phyloP scores from a whole-genome alignment of 2,797 vertebrate species.

The Myotis vivesi region DNA sequence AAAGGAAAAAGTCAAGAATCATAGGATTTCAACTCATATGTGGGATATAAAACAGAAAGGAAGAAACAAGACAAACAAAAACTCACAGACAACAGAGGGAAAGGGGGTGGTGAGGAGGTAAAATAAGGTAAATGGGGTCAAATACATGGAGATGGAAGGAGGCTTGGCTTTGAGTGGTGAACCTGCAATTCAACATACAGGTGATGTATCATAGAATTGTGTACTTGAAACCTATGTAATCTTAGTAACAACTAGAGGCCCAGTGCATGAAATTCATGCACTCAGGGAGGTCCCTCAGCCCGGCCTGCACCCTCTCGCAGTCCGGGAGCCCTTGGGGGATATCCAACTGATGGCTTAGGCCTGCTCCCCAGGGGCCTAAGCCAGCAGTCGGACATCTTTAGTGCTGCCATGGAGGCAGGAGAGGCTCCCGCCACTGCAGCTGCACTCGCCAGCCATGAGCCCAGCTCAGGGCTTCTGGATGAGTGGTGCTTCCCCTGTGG shows the following conservation, averaged over 20 bases:
- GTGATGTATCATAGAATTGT: neutral
- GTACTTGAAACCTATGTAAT: neutral
- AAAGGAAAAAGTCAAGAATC: neutral
- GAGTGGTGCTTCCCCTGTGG: no score
- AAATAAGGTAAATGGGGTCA: neutral
- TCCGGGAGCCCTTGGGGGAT: no score
- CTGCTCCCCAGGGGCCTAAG: no score
- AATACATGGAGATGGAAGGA: neutral
- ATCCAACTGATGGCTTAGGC: no score
- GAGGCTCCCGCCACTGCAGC: no score
- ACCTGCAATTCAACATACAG: neutral
- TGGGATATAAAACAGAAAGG: neutral
- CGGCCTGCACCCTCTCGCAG: no score
- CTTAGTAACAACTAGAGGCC: neutral
- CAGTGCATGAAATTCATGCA: no score
- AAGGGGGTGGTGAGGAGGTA: neutral
- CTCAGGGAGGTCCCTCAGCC: no score
- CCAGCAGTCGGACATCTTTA: no score
- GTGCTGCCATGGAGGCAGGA: no score
- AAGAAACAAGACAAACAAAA: neutral
- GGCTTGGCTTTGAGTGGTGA: neutral
- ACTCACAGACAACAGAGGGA: neutral
- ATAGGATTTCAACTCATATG: neutral
- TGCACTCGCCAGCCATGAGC: no score
- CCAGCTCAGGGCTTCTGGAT: no score